phyloP scores from a whole-genome alignment of 2,888 invertebrate species.

The Drosophila nigritarsus region DNA sequence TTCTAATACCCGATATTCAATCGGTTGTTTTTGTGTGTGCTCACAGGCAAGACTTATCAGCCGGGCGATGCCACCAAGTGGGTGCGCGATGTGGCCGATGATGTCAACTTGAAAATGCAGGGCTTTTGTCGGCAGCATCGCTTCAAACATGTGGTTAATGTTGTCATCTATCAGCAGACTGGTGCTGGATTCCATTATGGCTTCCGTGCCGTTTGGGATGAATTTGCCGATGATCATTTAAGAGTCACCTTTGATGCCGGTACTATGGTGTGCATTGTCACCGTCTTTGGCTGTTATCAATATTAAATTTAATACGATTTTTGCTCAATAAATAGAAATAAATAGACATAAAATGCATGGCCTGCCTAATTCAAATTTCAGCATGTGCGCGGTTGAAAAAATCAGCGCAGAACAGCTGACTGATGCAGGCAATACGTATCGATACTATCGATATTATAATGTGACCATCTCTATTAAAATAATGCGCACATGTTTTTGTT shows the following conservation, averaged over 20 bases:
- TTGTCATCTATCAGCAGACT: conserved; percentile 59
- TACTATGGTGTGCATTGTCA: conserved; percentile 48
- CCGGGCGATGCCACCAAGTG: conserved; percentile 51
- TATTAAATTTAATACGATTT: conserved; percentile 34
- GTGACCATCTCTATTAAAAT: conserved; percentile 21
- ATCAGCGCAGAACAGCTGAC: background rate
- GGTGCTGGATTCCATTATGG: conserved; percentile 62
- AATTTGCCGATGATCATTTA: conserved; percentile 52
- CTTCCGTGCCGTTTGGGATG: conserved; percentile 67
- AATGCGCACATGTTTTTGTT: conserved; percentile 49
- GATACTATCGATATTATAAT: conserved; percentile 8
- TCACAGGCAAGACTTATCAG: conserved; percentile 44
- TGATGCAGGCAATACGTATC: background rate
- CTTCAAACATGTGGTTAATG: conserved; percentile 60
- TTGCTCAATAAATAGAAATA: background rate
- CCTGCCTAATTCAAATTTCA: background rate
- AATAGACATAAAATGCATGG: background rate
- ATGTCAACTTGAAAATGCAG: conserved; percentile 42
- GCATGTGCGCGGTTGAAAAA: background rate
- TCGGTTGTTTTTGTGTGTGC: too few relatives aligned
- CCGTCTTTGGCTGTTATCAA: conserved; percentile 58
- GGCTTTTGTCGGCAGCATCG: conserved; percentile 45
- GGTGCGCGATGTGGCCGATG: conserved; percentile 64
- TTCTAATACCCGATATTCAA: background rate
- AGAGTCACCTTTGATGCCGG: conserved; percentile 30